Base-by-base conservation (phyloP, 2,888 invertebrate genomes). In the Melanostoma mellinum region DNA sequence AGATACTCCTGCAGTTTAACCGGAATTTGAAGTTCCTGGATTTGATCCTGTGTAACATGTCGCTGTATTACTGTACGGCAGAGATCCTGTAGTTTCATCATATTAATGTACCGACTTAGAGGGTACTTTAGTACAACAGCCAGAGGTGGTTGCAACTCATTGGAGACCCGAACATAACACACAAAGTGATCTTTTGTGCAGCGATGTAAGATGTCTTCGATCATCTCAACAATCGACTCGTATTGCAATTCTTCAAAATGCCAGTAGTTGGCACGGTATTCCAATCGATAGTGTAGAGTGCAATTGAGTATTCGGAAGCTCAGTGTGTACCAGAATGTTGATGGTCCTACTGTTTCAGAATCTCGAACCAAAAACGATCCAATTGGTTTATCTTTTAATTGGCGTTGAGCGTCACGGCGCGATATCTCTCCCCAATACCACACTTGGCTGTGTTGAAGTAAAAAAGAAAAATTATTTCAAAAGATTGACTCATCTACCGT, bases 351-450 rank as follows among this genome's bases (percentile, higher is more conserved):
- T 1, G 89, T 88, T 30, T 95, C 94, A 3, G 95, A 95, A 89
- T 96, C 96, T n/a, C 96, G 92, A 4, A 96, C 94, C 77, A 96
- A 91, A 90, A 96, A 96, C 9, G 95, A 93, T 42, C 96, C 96
- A 87, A 96, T 95, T 5, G 95, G 94, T 88, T 94, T 94, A 80
- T 93, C 93, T 60, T 92, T 90, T 38, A 96, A 91, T 88, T 94
- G 94, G 71, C 93, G 92, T 89, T 96, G 95, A 0, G 96, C 95
- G 89, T 95, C 95, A 44, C 93, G 92, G 85, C 95, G 93, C 0
- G 94, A 93, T 86, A 96, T 93, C 65, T 95, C 94, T 10, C 96
- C 96, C 96, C 96, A 97, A 89, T 96, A 96, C 96, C 96, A 96
- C 50, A 94, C 94, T 88, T 93, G 90, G 65, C 91, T 91, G 85